Conservation (phyloP, 2,888 invertebrate genomes). For the Gryllus longicercus region DNA sequence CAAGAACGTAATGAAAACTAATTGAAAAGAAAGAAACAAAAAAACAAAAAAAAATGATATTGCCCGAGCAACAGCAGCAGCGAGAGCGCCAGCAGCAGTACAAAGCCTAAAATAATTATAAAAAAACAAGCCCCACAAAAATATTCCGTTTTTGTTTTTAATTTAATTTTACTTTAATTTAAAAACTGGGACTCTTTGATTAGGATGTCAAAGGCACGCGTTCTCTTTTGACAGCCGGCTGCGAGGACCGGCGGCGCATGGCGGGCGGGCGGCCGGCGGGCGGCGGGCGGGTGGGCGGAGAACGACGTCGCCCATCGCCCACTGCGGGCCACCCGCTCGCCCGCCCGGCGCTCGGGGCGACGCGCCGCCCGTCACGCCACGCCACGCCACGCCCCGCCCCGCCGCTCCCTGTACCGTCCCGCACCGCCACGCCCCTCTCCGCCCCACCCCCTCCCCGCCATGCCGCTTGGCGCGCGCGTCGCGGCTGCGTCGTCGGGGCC, state of each 20-base stretch:
- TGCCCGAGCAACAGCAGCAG: background rate
- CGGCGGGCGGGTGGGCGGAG: background rate
- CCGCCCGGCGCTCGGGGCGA: background rate
- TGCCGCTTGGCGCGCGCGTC: too few species aligned
- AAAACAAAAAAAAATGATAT: background rate
- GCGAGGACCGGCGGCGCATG: background rate
- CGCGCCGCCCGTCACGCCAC: background rate
- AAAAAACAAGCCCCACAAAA: background rate
- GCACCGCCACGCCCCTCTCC: too few species aligned
- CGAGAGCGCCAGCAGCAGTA: background rate
- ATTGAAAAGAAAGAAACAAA: conserved; percentile 17
- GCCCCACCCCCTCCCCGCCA: too few species aligned
- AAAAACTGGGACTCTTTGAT: conserved; percentile 17
- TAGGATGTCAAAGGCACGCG: conserved; percentile 17
- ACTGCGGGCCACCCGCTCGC: background rate
- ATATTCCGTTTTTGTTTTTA: conserved; percentile 17
- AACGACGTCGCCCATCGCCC: background rate
- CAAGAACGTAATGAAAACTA: conserved; percentile 10
- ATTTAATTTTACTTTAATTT: conserved; percentile 17
- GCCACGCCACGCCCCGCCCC: too few species aligned
- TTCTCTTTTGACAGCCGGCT: conserved; percentile 8
- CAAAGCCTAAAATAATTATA: conserved; percentile 11
- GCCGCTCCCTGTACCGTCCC: too few species aligned
- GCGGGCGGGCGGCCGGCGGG: background rate
- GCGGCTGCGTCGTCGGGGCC: too few species aligned